Percentiles rank a stretch among this genome's conserved stretches.
Evolutionary conservation across 2,797 vertebrate genomes (phyloP).

Genomic region (Triplophysa bombifrons): DNA sequence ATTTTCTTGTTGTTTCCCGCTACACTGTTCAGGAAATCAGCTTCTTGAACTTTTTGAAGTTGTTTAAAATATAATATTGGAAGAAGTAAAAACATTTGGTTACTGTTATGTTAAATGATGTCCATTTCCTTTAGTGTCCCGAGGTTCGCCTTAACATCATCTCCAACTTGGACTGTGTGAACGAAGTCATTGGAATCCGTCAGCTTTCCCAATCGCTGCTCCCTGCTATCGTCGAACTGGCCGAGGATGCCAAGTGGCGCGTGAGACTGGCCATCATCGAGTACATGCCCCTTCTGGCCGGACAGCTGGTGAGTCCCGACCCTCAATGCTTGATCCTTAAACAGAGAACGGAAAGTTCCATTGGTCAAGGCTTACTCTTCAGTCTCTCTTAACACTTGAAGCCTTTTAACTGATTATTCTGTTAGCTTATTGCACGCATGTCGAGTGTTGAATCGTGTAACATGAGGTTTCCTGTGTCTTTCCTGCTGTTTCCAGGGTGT

Average conservation of each 20-base stretch:
- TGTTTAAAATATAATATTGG: neutral
- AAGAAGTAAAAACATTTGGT: neutral
- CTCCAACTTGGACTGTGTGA: slow-evolving; percentile 91
- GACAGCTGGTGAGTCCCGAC: slow-evolving; percentile 82
- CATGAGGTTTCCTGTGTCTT: neutral
- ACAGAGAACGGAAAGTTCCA: neutral
- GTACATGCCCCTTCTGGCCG: slow-evolving; percentile 91
- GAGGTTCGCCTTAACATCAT: slow-evolving; percentile 93
- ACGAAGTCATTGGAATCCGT: slow-evolving; percentile 89
- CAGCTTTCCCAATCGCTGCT: slow-evolving; percentile 91
- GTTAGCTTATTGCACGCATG: neutral
- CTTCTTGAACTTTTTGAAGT: too few relatives aligned
- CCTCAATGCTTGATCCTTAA: neutral
- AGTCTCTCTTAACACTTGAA: neutral
- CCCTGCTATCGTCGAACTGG: slow-evolving; percentile 90
- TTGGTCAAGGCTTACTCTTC: neutral
- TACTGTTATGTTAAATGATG: neutral
- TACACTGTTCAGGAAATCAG: neutral
- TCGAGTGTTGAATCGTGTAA: neutral
- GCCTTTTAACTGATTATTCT: slow-evolving; percentile 6
- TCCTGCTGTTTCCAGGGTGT: slow-evolving; percentile 76
- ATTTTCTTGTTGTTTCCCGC: neutral
- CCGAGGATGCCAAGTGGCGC: slow-evolving; percentile 90
- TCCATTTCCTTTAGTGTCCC: slow-evolving; percentile 77
- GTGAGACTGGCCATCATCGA: slow-evolving; percentile 92